Percentiles rank a stretch among this genome's conserved stretches.
phyloP scores from a whole-genome alignment of 2,113 vertebrate species.

The Spheniscus mendiculus region DNA sequence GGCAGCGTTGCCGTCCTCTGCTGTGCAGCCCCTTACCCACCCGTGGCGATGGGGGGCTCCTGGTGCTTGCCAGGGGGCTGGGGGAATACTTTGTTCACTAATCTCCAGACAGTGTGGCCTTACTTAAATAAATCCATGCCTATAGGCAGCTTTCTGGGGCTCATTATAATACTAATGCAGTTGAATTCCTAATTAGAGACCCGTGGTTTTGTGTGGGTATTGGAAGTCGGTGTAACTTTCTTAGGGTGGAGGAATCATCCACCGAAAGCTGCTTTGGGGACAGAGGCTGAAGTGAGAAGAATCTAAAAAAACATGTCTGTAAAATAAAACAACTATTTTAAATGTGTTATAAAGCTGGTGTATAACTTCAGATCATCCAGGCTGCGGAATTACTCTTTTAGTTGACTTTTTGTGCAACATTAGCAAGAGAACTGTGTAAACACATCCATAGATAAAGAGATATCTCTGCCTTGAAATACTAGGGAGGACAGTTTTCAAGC shows the following conservation, averaged over 20 bases:
- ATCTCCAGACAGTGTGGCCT: not conserved
- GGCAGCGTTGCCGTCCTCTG: accelerated
- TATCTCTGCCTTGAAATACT: not conserved
- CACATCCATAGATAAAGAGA: not conserved
- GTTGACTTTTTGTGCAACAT: not conserved
- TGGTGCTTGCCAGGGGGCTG: accelerated
- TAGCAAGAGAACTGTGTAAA: not conserved
- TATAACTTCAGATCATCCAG: not conserved
- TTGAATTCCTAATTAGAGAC: slow-evolving; percentile 39
- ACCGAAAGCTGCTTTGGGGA: not conserved
- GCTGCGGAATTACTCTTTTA: not conserved
- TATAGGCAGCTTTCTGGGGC: slow-evolving; percentile 15
- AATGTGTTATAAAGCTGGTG: not conserved
- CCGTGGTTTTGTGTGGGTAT: not conserved
- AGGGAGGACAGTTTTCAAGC: not conserved
- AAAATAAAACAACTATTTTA: not conserved
- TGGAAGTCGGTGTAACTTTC: not conserved
- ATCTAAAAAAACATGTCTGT: not conserved
- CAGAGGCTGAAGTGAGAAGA: not conserved
- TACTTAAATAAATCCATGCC: slow-evolving; percentile 41
- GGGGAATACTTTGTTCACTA: not conserved
- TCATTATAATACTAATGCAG: slow-evolving; percentile 40
- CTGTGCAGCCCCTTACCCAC: not conserved
- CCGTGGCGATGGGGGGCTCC: accelerated
- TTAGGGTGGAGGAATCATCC: not conserved